phyloP scores from a whole-genome alignment of 2,888 invertebrate species.

The Drosophila nigritarsus region DNA sequence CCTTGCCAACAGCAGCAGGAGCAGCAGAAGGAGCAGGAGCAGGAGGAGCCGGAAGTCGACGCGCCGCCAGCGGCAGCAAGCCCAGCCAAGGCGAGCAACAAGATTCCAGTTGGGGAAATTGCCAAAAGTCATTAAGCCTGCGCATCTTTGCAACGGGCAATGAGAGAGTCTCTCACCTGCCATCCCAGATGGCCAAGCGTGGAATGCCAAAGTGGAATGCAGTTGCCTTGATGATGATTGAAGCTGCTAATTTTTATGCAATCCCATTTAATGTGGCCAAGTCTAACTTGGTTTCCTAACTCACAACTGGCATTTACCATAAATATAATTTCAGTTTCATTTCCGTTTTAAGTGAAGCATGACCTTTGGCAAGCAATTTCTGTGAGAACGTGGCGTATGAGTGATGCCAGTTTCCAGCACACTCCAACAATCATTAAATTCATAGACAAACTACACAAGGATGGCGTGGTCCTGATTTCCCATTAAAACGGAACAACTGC shows the following conservation, averaged over 20 bases:
- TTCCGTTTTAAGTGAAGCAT: slow-evolving; percentile 54
- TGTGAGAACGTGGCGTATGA: slow-evolving; percentile 41
- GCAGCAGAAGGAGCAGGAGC: slow-evolving; percentile 16
- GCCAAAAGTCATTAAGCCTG: slow-evolving; percentile 76
- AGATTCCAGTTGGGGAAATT: slow-evolving; percentile 68
- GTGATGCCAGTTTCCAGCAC: slow-evolving; percentile 26
- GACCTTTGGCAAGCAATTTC: slow-evolving; percentile 20
- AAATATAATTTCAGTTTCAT: slow-evolving; percentile 75
- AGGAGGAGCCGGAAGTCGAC: slow-evolving; percentile 27
- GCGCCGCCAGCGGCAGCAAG: slow-evolving; percentile 16
- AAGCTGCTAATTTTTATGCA: slow-evolving; percentile 50
- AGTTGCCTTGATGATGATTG: slow-evolving; percentile 12
- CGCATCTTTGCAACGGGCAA: slow-evolving; percentile 57
- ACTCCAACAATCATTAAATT: not conserved
- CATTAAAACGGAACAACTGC: not conserved
- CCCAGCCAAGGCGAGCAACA: slow-evolving; percentile 13
- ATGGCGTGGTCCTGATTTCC: not conserved
- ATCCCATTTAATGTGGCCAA: slow-evolving; percentile 34
- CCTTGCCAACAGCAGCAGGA: slow-evolving; percentile 23
- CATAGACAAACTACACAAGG: not conserved
- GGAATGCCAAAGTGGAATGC: slow-evolving; percentile 22
- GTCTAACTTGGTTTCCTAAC: not conserved
- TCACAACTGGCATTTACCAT: slow-evolving; percentile 42
- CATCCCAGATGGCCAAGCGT: slow-evolving; percentile 2
- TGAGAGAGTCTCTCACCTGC: slow-evolving; percentile 53